Percentiles rank a stretch among this genome's conserved stretches.
Conservation (phyloP, 1,140 invertebrate species). For the Formica exsecta region DNA sequence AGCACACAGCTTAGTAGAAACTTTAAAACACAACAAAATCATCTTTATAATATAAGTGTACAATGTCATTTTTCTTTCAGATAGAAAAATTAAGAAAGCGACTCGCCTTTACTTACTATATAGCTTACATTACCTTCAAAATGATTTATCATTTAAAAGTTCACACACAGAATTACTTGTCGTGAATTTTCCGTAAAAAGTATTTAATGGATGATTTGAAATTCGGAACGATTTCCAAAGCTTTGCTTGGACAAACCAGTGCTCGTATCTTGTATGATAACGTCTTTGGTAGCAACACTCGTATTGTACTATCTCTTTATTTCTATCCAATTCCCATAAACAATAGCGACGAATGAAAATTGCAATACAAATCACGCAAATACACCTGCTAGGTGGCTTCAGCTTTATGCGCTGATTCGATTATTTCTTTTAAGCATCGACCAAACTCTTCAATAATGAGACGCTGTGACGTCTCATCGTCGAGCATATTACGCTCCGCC, state of each 20-base stretch:
- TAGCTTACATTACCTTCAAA: constrained; percentile 10
- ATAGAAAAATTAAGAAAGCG: constrained; percentile 1
- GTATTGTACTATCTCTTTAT: constrained; percentile 42
- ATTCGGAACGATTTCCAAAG: not conserved
- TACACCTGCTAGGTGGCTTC: constrained; percentile 86
- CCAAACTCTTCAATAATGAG: constrained; percentile 98
- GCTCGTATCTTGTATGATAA: not conserved
- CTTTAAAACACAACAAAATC: constrained; percentile 12
- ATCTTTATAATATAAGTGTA: not conserved
- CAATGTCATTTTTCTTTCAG: not conserved
- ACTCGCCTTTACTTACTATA: constrained; percentile 35
- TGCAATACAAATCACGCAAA: constrained; percentile 34
- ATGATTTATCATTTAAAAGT: constrained; percentile 16
- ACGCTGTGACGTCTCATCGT: constrained; percentile 92
- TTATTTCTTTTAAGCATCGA: constrained; percentile 96
- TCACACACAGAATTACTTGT: not conserved
- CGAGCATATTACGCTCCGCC: constrained; percentile 90
- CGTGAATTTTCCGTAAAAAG: not conserved
- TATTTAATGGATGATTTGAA: constrained; percentile 23
- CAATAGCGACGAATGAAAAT: constrained; percentile 45
- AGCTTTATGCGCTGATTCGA: constrained; percentile 91
- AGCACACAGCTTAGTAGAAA: too few species aligned
- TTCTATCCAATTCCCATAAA: constrained; percentile 49
- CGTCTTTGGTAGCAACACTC: constrained; percentile 72
- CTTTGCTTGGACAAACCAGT: not conserved